Evolutionary conservation across 2,797 vertebrate genomes (phyloP), one percentile per base, ranked within the genome.

Genomic region (Acanthurus tractus): DNA sequence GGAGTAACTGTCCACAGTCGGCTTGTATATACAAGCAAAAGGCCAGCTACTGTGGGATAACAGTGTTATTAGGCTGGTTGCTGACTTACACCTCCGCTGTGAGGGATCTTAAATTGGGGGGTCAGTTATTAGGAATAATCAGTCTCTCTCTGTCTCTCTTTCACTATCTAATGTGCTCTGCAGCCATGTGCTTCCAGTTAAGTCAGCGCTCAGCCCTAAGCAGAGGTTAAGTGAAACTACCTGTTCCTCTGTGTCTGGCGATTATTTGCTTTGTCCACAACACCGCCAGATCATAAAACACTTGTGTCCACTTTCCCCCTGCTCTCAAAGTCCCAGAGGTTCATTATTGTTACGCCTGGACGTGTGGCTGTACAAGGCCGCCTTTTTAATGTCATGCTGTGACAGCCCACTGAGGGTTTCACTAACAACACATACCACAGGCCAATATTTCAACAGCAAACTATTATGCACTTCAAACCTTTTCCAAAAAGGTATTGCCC

Each of bases 161-260:
- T 15, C 42, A 74, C 79, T 23, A 63, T 87, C 88, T 89, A 81
- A 91, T 84, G 86, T 78, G 63, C 83, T 79, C 56, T 56, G 78
- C 61, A 44, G 76, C 84, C 93, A 94, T 94, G 86, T 94, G 94
- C 89, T 94, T 94, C 89, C 81, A 93, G 89, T 95, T 95, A 94
- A 76, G 86, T 53, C 82, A 83, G 83, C 74, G 72, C 90, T 89
- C 83, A 50, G 89, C 83, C 81, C 88, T 46, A 84, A 84, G 85
- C 92, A 92, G 92, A 88, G 93, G 93, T 93, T 93, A 94, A 94
- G 92, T 94, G 92, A 94, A 93, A 93, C 91, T 95, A 94, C 93
- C 94, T 94, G 93, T 90, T 93, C 87, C 85, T 90, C 90, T 86
- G 93, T 92, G 94, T 92, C 92, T 89, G 91, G 79, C 74, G 90